A percentile compares a stretch with the other conserved stretches of the same genome.
Evolutionary conservation across 2,797 vertebrate species (phyloP).

Genomic region (Anguilla anguilla): DNA sequence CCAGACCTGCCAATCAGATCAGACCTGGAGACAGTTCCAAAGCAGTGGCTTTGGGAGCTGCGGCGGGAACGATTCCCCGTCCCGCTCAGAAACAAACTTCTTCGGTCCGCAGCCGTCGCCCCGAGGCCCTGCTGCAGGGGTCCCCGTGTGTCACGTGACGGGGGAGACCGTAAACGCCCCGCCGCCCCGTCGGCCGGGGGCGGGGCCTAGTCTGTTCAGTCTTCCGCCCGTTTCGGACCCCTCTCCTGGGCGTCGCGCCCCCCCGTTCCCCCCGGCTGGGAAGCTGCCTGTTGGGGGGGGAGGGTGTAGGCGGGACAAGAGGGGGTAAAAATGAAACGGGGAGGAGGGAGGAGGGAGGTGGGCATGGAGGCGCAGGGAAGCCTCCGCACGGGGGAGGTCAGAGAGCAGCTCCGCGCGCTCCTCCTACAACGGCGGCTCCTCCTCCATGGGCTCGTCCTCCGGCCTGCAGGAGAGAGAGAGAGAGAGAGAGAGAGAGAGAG

Average conservation of each 20-base stretch:
- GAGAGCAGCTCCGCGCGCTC: constrained; percentile 58
- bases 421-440: constrained; percentile 90
- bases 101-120: constrained; percentile 38
- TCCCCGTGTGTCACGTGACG: constrained; percentile 51
- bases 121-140: constrained; percentile 26
- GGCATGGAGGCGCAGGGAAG: constrained; percentile 71
- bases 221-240: constrained; percentile 54
- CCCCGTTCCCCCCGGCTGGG: constrained; percentile 61
- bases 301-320: constrained; percentile 65
- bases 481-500: constrained; percentile 21
- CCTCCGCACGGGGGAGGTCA: constrained; percentile 63
- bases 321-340: constrained; percentile 65
- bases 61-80: constrained; percentile 36
- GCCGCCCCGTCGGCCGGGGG: constrained; percentile 26
- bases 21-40: constrained; percentile 39
- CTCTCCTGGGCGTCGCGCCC: constrained; percentile 36
- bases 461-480: constrained; percentile 66
- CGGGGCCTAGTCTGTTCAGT: constrained; percentile 45
- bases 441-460: constrained; percentile 96
- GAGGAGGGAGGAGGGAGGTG: constrained; percentile 54
- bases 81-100: constrained; percentile 43
- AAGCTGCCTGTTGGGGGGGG: constrained; percentile 45
- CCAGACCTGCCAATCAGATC: constrained; percentile 44
- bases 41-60: constrained; percentile 53
- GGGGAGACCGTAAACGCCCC: constrained; percentile 41